Evolutionary conservation across 2,113 vertebrate genomes (phyloP), one percentile per base, ranked within the genome.

Genomic region (Halcyon malimbica): DNA sequence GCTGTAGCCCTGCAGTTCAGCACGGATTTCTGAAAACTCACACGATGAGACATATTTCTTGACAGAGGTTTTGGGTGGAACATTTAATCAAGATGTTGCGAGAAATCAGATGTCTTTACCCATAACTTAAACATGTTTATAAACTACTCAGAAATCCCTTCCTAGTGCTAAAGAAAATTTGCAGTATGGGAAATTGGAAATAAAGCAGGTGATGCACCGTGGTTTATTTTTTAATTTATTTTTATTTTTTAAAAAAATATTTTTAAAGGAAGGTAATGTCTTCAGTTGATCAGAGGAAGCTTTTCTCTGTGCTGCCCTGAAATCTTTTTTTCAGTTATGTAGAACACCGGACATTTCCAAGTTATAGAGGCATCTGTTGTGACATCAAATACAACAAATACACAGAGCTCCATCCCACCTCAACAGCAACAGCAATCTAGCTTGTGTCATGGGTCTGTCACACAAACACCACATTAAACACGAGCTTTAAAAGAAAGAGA

Each of bases 1-100:
- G 4, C 31, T 86, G 20, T 46, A 68, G 18, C 35, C 8, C 31
- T 54, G 65, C 19, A 77, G 11, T 33, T 89, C 84, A 39, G 19
- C 17, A 59, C 21, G 25, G 11, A 63, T 87, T 92, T 92, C 75
- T 79, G 67, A 95, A 93, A 95, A 48, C 46, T 57, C 5, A 5
- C 62, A 71, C 10, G 56, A 29, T 71, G 33, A 79, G 20, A 76
- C 2, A 18, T 67, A 83, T 89, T 92, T 77, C 9, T 59, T 88
- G 46, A 25, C 57, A 68, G 24, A 62, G 6, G 11, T 62, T 73
- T 94, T 31, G 48, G 60, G 19, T n/a, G 41, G 59, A 53, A 62
- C 14, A 74, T 50, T 68, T 65, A 79, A 71, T 73, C 26, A 73
- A 91, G 33, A 60, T 71, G 8, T 44, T 91, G 87, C 53, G 26